phyloP scores from a whole-genome alignment of 1,140 invertebrate species.

The Apis dorsata region DNA sequence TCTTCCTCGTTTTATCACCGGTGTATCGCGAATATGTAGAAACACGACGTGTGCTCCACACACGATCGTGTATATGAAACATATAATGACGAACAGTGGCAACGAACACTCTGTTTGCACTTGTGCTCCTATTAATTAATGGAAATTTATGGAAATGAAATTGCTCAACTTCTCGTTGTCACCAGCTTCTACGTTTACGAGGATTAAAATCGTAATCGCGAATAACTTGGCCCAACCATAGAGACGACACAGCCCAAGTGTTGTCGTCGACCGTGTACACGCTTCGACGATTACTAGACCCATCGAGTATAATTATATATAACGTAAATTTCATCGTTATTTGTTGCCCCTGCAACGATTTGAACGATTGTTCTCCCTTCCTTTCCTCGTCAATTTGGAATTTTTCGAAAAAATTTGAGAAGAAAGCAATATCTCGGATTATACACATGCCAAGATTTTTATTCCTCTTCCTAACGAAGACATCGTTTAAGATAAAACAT shows the following conservation, averaged over 20 bases:
- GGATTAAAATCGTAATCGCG: slow-evolving; percentile 16
- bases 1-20: too few relatives aligned
- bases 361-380: too few relatives aligned
- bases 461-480: too few relatives aligned
- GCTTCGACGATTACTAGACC: background rate
- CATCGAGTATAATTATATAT: background rate
- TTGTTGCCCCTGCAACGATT: background rate
- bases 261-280: background rate
- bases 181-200: slow-evolving; percentile 4
- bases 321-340: slow-evolving; percentile 17
- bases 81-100: background rate
- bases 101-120: background rate
- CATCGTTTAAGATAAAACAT: too few relatives aligned
- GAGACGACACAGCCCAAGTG: background rate
- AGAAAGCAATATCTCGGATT: too few relatives aligned
- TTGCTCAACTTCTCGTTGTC: slow-evolving; percentile 18
- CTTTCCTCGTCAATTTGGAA: too few relatives aligned
- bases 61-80: background rate
- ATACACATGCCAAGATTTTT: too few relatives aligned
- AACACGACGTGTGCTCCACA: too few relatives aligned
- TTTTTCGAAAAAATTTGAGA: too few relatives aligned
- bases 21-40: background rate
- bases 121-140: slow-evolving; percentile 13
- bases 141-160: slow-evolving; percentile 34
- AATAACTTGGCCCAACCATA: background rate